Evolutionary conservation across 2,888 invertebrate species (phyloP), one percentile per base, ranked within the genome.

Genomic region (Heliconius aoede): DNA sequence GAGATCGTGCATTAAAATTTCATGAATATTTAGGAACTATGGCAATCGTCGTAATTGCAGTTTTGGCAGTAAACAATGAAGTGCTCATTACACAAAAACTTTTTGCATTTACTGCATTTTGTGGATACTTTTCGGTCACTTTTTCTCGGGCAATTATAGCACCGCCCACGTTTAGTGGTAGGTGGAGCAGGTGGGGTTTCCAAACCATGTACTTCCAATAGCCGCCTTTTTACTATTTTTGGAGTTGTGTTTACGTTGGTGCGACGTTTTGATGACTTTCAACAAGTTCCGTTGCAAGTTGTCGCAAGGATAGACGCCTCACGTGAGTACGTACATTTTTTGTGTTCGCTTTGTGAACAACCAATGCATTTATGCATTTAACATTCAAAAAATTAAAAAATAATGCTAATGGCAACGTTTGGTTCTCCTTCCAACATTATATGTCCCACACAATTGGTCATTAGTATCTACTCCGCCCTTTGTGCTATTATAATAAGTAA

Each of bases 111-210:
- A n/a, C n/a, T n/a, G n/a, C n/a, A n/a, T n/a, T n/a, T n/a, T n/a
- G n/a, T n/a, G n/a, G n/a, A n/a, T n/a, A n/a, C n/a, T n/a, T n/a
- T n/a, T n/a, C n/a, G n/a, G n/a, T n/a, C n/a, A n/a, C n/a, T n/a
- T n/a, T n/a, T n/a, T n/a, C n/a, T n/a, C n/a, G n/a, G n/a, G n/a
- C n/a, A n/a, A n/a, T n/a, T n/a, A n/a, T n/a, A n/a, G n/a, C n/a
- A n/a, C n/a, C n/a, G n/a, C 32, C 69, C 75, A 69, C 71, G 62
- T 75, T 69, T 75, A 71, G 75, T 75, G 75, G 75, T 71, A 69
- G 75, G 62, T 75, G 62, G 61, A 69, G 61, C 62, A 62, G 69
- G 64, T 64, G 73, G 75, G 69, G 61, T 75, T 69, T 69, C 69
- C 75, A 75, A 75, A 61, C 40, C 62, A 75, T 69, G 74, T 61